Evolutionary conservation across 2,888 invertebrate genomes (phyloP), one percentile per base, ranked within the genome.

Genomic region (Drymonia ruficornis): DNA sequence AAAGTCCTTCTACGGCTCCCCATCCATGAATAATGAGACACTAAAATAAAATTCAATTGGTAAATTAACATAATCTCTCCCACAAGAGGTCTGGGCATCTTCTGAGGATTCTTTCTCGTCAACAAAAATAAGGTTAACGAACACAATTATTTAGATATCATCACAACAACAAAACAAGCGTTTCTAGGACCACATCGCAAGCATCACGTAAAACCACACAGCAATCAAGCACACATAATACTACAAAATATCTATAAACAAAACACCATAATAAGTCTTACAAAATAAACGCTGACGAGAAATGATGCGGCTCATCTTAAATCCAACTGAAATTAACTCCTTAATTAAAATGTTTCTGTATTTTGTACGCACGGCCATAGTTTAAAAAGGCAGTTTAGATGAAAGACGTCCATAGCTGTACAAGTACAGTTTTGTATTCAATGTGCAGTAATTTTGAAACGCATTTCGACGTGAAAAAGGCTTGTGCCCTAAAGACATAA

Each of bases 391-490:
- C 31, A 31, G 11, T 11, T 31, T 11, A 8, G 31, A 2, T 23
- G 3, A 23, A 6, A 31, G 15, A 7, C 1, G 11, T 38, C 38
- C 1, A 38, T 15, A n/a, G 15, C 15, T 38, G 13, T 1, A 38
- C 23, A 23, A 23, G 4, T 23, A 1, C 23, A 6, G 23, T 23
- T 2, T 23, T 23, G 23, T 23, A 28, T 31, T 11, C 9, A 31
- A 31, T 59, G 55, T 74, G 76, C 76, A 75, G 78, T 73, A 73
- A 74, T 60, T 75, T 74, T 74, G 67, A 66, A 65, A 63, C 16
- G 16, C 9, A 40, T 40, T 4, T 23, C 23, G 23, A 23, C 4
- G 23, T 23, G n/a, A n/a, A n/a, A n/a, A n/a, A n/a, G n/a, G n/a
- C n/a, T n/a, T n/a, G n/a, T n/a, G n/a, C n/a, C n/a, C n/a, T n/a